Percentiles rank a stretch among this genome's conserved stretches.
Evolutionary conservation across 2,888 invertebrate species (phyloP).

Genomic region (Dilophus febrilis): DNA sequence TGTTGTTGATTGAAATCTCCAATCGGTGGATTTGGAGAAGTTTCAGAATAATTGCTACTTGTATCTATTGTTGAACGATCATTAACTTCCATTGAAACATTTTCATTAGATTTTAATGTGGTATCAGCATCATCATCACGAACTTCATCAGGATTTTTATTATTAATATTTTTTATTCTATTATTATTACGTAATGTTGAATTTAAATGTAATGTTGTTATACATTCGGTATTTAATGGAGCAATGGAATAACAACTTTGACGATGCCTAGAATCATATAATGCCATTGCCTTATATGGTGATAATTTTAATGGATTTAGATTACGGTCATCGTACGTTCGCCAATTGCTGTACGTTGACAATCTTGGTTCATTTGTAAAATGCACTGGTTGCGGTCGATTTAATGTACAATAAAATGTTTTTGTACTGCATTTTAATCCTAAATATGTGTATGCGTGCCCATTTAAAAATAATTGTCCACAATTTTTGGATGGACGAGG

Average conservation of each 20-base stretch:
- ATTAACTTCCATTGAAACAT: no score
- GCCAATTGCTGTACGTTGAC: slow-evolving; percentile 97
- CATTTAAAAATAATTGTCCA: slow-evolving; percentile 75
- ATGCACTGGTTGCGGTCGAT: slow-evolving; percentile 88
- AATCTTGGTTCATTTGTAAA: slow-evolving; percentile 76
- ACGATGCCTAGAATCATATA: slow-evolving; percentile 66
- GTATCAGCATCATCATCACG: no score
- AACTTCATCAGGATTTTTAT: no score
- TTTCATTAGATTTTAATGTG: no score
- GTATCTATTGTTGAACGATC: slow-evolving; percentile 20
- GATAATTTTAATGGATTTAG: slow-evolving; percentile 49
- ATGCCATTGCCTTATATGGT: slow-evolving; percentile 46
- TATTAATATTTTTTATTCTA: no score
- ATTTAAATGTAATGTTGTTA: slow-evolving; percentile 21
- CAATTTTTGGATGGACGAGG: slow-evolving; percentile 79
- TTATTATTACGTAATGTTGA: slow-evolving; percentile 19
- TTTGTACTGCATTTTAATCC: slow-evolving; percentile 81
- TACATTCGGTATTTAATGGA: slow-evolving; percentile 13
- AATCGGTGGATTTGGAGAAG: slow-evolving; percentile 10
- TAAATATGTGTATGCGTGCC: slow-evolving; percentile 80
- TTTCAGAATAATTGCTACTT: slow-evolving; percentile 14
- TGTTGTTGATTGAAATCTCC: not conserved
- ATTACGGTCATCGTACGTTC: slow-evolving; percentile 53
- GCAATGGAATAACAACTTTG: slow-evolving; percentile 12
- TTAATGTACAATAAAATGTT: slow-evolving; percentile 82